These are phyloP conservation scores for Emydura subglobosa DNA, from an alignment of 2,113 vertebrate species.

Conservation along the genomic window DNA sequence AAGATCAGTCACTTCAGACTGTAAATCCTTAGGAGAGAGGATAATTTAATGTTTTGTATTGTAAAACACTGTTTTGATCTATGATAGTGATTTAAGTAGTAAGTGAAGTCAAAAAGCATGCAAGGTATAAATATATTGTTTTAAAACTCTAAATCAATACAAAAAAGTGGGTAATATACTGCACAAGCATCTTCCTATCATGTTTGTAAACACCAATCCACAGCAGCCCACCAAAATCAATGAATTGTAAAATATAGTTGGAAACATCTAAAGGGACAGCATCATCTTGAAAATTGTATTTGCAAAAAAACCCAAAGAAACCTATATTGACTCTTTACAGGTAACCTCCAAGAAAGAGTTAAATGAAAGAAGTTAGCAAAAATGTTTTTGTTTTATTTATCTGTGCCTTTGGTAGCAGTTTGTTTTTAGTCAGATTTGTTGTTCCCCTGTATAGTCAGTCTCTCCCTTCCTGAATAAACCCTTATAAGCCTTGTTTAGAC, in stretches of 20 bases:
- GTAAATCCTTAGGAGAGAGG: background rate
- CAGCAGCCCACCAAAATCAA: background rate
- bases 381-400: background rate
- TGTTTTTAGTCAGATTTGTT: background rate
- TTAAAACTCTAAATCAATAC: background rate
- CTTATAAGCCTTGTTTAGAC: background rate
- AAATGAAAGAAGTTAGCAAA: background rate
- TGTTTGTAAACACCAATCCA: background rate
- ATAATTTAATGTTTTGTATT: background rate
- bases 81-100: background rate
- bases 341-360: background rate
- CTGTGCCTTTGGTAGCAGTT: background rate
- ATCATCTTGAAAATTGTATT: background rate
- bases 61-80: background rate
- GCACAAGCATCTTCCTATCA: background rate
- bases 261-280: background rate
- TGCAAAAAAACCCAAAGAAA: background rate
- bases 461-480: background rate
- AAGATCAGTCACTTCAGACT: background rate
- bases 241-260: background rate
- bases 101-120: background rate
- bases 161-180: background rate
- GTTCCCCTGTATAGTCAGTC: background rate
- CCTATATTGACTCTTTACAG: background rate
- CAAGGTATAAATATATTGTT: background rate